Evolutionary conservation across 92 coral and sea anemone genomes (phyloP), one percentile per base, ranked within the genome.

Genomic region (Virgularia gustaviana): DNA sequence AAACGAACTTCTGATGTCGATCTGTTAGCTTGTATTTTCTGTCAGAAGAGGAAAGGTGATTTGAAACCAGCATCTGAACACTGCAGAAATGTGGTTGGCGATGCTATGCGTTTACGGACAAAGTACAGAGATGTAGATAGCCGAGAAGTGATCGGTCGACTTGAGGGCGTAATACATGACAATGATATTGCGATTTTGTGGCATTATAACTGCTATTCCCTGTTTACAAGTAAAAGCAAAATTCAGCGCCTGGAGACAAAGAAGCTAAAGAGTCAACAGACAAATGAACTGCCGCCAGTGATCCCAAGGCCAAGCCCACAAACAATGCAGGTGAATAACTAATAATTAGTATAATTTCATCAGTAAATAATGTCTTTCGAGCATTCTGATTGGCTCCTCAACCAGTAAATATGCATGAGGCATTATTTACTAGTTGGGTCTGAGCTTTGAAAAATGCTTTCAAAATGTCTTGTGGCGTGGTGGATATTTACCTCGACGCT

Each of bases 131-230:
- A 79, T 61, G 63, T 70, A 30, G 71, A 25, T 1, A 71, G 57
- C 78, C 22, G 53, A 23, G 79, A 79, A 49, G 80, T 33, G 36
- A 72, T 72, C 49, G 72, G 71, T 72, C 83, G 79, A 39, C 30
- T 72, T 31, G 85, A 73, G n/a, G 70, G 49, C 15, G 73, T 57
- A 31, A 54, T 49, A 37, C 37, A 25, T 54, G 65, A 38, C 6
- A 37, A 56, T 12, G 68, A 67, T 68, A 23, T 51, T 76, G 54
- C 58, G 35, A 78, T 71, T 37, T 74, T 57, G 6, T 76, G 78
- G 82, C 86, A 76, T 35, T 51, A 19, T 27, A 81, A 67, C 52
- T 76, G 82, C 39, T 76, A 76, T 64, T 63, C 72, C 6, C 77
- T 32, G 58, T 67, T 23, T 37, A 58, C 78, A 45, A 81, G 82